Base-by-base conservation (phyloP, 2,113 vertebrate species). In the Buteo buteo region DNA sequence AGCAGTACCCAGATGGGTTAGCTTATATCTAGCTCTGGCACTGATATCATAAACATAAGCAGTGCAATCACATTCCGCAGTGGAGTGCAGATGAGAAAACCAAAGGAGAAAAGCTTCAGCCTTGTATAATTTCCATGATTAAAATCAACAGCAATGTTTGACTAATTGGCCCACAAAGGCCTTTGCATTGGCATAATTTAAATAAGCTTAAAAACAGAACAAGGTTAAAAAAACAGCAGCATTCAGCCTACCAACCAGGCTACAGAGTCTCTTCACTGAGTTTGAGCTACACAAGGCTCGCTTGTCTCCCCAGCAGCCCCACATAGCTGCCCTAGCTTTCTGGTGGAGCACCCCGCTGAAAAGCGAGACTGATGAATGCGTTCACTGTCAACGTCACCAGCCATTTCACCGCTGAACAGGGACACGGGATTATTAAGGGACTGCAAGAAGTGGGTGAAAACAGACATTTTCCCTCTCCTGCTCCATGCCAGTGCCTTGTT, bases 111-210 rank as follows among this genome's bases (percentile, higher is more conserved):
- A 79, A 93, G 52, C 66, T 93, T 88, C 77, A 84, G 77, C 80
- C 73, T 92, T 93, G 74, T 92, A 55, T 78, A 93, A 96, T 96
- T 96, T 96, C 95, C 94, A 57, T 96, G 80, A 96, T 96, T 96
- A 96, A 97, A 96, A 96, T 96, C 94, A 96, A 91, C 90, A 94
- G 79, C 65, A 71, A n/a, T 74, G 77, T 96, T 96, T 95, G 72
- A 94, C 88, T 97, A 96, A 96, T 97, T 96, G 87, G 87, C 71
- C 93, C 86, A 95, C 91, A 83, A 94, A 96, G 89, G 93, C 86
- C 86, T 95, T 95, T 91, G 78, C 93, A 93, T 16, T 82, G 77
- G 45, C 79, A 42, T 87, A 58, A 96, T 91, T 95, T 88, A 87
- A 95, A 95, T 94, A 87, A 94, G 87, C 66, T 92, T 76, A 85